Evolutionary conservation across 2,888 invertebrate genomes (phyloP), one percentile per base, ranked within the genome.

Genomic region (Agrochola litura): DNA sequence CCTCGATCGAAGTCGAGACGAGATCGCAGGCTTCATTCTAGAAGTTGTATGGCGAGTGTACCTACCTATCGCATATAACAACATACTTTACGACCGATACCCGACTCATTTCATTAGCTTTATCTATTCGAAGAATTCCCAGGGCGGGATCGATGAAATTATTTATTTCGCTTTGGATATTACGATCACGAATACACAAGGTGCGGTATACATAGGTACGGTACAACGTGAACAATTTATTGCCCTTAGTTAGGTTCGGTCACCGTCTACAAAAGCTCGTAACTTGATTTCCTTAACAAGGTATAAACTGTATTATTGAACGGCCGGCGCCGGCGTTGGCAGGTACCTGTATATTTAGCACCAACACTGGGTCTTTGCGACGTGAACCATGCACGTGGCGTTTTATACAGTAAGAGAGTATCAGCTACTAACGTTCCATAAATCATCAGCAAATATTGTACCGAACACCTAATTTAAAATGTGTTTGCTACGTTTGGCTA

Each of bases 81-180:
- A 84, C 83, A 84, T 79, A 81, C 75, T 85, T 79, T 81, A 88
- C 85, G 81, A 81, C 78, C 88, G 81, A 82, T 83, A 86, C 81
- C 82, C 83, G 85, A 84, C 87, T 86, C 87, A 90, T 88, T 91
- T 89, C 90, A 90, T 91, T 91, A 91, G 82, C 86, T 82, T 86
- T 82, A 82, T 83, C 86, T 86, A 84, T 79, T 78, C 77, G 73
- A 84, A 80, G 78, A 83, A 91, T 87, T 90, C 90, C 91, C 90
- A 69, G 71, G 85, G 89, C 82, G 89, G 80, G 79, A 85, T 87
- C 87, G 82, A 88, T 84, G 80, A 85, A 88, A 88, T 89, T 86
- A 89, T 88, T 89, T 88, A 88, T 86, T 88, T 84, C 77, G 79
- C 73, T 86, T 85, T 83, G 82, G 78, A 80, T 79, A 84, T 88